These are phyloP conservation scores for Xestia rhomboidea DNA, from an alignment of 2,888 invertebrate genomes.

Conservation along the genomic window DNA sequence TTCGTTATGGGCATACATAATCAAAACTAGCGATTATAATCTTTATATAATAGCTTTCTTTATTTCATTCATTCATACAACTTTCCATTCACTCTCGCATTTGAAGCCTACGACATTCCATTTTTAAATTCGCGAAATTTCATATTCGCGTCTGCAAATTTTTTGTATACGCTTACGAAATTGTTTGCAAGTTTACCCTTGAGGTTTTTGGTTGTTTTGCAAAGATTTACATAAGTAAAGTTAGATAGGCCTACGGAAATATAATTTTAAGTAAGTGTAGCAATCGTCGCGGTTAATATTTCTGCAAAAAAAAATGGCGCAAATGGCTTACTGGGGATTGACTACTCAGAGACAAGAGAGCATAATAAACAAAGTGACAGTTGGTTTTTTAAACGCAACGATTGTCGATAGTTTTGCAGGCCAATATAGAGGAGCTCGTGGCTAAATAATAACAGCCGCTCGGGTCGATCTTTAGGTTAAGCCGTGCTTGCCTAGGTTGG, in stretches of 20 bases:
- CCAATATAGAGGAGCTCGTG: not conserved
- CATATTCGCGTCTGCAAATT: not conserved
- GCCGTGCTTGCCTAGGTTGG: not conserved
- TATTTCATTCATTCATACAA: constrained; percentile 31
- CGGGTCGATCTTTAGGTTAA: not conserved
- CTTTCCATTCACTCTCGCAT: constrained; percentile 50
- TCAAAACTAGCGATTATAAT: constrained; percentile 35
- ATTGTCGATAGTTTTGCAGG: not conserved
- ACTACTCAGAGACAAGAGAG: not conserved
- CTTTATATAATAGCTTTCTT: constrained; percentile 49
- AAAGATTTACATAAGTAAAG: not conserved
- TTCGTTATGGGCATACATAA: not conserved
- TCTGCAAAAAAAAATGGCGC: not conserved
- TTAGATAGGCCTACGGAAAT: not conserved
- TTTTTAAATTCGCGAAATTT: constrained; percentile 32
- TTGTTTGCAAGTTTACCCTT: not conserved
- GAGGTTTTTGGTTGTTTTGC: constrained; percentile 2
- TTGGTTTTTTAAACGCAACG: not conserved
- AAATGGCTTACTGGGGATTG: not conserved
- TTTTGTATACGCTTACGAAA: constrained; percentile 7
- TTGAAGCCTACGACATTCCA: constrained; percentile 37
- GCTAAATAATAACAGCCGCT: not conserved
- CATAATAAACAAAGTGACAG: not conserved
- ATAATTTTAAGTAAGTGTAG: not conserved
- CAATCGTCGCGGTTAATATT: not conserved